phyloP scores from a whole-genome alignment of 1,140 invertebrate species.

The Apocrypta bakeri region DNA sequence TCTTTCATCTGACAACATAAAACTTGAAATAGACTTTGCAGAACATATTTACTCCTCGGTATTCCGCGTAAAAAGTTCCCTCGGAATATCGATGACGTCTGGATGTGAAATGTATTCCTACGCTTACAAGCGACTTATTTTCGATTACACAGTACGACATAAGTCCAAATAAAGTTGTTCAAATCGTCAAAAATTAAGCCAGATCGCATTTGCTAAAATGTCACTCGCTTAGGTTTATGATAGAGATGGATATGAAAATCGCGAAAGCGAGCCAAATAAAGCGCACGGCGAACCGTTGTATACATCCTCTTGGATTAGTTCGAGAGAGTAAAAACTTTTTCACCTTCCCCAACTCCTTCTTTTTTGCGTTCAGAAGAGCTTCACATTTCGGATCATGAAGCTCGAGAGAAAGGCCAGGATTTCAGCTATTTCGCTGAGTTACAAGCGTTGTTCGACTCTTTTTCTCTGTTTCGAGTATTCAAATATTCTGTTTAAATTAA shows the following conservation, averaged over 20 bases:
- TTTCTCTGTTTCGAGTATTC: background rate
- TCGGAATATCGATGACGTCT: conserved; percentile 8
- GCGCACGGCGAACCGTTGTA: background rate
- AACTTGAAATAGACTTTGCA: conserved; percentile 8
- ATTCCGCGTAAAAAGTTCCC: background rate
- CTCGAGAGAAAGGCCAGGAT: background rate
- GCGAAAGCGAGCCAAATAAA: background rate
- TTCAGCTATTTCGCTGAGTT: background rate
- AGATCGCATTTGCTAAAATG: background rate
- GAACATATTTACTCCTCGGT: background rate
- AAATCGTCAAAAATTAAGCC: background rate
- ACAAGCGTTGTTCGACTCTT: background rate
- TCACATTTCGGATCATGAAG: background rate
- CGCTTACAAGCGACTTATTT: background rate
- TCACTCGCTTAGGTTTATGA: no score
- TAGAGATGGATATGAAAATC: background rate
- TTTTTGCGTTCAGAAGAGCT: background rate
- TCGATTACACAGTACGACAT: background rate
- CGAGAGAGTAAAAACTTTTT: conserved; percentile 2
- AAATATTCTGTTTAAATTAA: background rate
- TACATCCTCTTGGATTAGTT: background rate
- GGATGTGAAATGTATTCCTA: background rate
- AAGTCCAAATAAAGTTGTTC: no score
- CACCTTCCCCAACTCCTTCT: background rate
- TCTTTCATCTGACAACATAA: background rate